Evolutionary conservation across 2,888 invertebrate species (phyloP), one percentile per base, ranked within the genome.

Genomic region (Temnothorax unifasciatus): DNA sequence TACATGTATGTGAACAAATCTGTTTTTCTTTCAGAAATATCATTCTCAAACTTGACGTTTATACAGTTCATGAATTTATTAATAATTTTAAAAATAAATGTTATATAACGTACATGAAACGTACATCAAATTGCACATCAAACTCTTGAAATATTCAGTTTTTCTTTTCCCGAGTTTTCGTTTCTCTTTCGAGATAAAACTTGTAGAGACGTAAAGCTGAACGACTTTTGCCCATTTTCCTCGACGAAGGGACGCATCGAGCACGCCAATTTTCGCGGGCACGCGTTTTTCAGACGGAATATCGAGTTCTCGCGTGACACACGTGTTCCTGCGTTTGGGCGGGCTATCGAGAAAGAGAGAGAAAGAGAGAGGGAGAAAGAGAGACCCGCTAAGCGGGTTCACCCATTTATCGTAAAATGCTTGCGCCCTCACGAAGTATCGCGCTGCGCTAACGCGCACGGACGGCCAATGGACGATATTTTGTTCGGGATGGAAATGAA

Each of bases 341-440:
- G 68, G 41, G 9, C n/a, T 54, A 68, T 57, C 54, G 34, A 47
- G 38, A 50, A 63, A 11, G 6, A 34, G 21, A 66, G 18, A 25
- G 25, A 66, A n/a, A n/a, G 8, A 38, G 34, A 34, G 18, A 18
- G 50, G n/a, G n/a, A 18, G 54, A 52, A 34, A 54, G 29, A 15
- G 59, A 29, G 38, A 41, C 73, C 21, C 15, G 66, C 25, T 18
- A 47, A 34, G 41, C 29, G 54, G 29, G 41, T 71, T 81, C 73
- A 59, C 47, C 47, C 57, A 73, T 73, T 81, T 81, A 73, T 81
- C 79, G 59, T 59, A 71, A 81, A 81, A 59, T 81, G 73, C 29
- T 71, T 47, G 79, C 71, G n/a, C 69, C 47, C 79, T 59, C 79
- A 38, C 47, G 59, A 47, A 71, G 11, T 66, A 68, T 68, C 41